phyloP scores from a whole-genome alignment of 1,140 invertebrate genomes.

The Pseudomyrmex gracilis region DNA sequence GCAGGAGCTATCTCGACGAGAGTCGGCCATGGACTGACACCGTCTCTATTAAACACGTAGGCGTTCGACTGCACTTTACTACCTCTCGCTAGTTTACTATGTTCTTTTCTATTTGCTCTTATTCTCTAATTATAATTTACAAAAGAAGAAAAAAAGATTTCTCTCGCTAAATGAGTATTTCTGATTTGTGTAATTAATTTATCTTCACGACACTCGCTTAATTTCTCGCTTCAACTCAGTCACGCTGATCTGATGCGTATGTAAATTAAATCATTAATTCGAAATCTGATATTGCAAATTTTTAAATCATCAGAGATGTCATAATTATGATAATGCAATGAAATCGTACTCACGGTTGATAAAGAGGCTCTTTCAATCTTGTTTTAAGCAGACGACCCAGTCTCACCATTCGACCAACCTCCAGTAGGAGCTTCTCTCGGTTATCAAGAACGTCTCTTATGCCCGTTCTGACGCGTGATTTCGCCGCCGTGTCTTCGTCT shows the following conservation, averaged over 20 bases:
- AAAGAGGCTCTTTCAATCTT: slow-evolving; percentile 88
- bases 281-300: neutral
- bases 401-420: slow-evolving; percentile 91
- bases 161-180: neutral
- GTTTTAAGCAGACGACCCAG: slow-evolving; percentile 89
- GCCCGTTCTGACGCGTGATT: slow-evolving; percentile 65
- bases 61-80: slow-evolving; percentile 37
- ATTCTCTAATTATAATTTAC: neutral
- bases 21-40: slow-evolving; percentile 72
- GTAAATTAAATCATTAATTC: neutral
- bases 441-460: slow-evolving; percentile 87
- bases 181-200: neutral
- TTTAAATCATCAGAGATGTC: slow-evolving; percentile 2
- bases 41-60: slow-evolving; percentile 62
- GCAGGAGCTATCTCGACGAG: slow-evolving; percentile 68
- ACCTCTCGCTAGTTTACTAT: slow-evolving; percentile 14
- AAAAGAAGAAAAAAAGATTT: neutral
- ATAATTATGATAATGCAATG: slow-evolving; percentile 23
- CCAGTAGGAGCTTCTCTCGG: slow-evolving; percentile 89
- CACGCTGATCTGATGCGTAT: neutral
- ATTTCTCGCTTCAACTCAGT: neutral
- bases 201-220: neutral
- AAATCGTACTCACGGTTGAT: slow-evolving; percentile 74
- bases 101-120: slow-evolving; percentile 6
- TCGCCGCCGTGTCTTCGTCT: slow-evolving; percentile 35